A percentile compares a stretch with the other conserved stretches of the same genome.
phyloP scores from a whole-genome alignment of 2,113 vertebrate genomes.

The Mastomys coucha region DNA sequence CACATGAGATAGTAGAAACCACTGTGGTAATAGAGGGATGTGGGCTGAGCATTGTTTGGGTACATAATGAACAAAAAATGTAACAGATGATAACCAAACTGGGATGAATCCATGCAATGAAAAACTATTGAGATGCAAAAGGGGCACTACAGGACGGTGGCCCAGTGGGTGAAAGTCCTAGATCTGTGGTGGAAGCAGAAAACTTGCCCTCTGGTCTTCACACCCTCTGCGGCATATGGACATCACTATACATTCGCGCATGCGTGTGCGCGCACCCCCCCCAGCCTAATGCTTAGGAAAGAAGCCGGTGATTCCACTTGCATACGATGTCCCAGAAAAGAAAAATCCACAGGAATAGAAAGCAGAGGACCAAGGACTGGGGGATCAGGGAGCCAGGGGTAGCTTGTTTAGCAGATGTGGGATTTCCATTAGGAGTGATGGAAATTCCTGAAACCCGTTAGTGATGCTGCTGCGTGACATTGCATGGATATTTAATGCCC shows the following conservation, averaged over 20 bases:
- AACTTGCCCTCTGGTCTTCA: neutral
- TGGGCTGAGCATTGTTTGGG: neutral
- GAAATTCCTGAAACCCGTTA: neutral
- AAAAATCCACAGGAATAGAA: neutral
- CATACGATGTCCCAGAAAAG: neutral
- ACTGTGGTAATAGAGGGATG: neutral
- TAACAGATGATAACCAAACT: neutral
- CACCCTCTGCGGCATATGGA: neutral
- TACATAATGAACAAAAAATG: neutral
- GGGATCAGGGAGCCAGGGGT: accelerated
- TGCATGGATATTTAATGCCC: neutral
- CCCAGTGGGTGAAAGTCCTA: neutral
- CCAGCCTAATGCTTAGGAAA: too few relatives aligned
- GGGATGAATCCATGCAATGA: neutral
- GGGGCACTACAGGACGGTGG: accelerated
- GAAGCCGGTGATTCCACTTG: neutral
- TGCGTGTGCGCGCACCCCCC: neutral
- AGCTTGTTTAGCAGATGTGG: neutral
- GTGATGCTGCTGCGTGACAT: too few relatives aligned
- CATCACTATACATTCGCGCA: neutral
- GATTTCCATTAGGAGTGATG: neutral
- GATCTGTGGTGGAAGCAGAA: neutral
- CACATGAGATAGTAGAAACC: neutral
- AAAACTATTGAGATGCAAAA: neutral
- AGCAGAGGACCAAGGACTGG: neutral